Percentiles rank a stretch among this genome's conserved stretches.
These are phyloP conservation scores for Tolypeutes matacus DNA, from an alignment of 2,797 vertebrate genomes.

Conservation along the genomic window DNA sequence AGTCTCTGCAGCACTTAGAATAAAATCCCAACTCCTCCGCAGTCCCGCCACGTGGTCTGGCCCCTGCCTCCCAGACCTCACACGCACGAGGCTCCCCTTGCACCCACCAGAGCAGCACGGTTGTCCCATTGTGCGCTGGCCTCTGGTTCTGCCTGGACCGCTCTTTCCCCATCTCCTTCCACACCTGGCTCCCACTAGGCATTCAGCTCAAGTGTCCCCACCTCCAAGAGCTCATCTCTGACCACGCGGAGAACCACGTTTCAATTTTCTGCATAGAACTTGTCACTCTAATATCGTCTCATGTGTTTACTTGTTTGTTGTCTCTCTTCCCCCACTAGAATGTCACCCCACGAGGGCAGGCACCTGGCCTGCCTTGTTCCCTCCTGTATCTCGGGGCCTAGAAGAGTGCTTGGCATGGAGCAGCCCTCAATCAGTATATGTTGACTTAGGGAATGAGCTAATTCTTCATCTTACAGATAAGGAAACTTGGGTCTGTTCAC, in stretches of 20 bases:
- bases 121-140: neutral
- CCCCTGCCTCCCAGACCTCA: neutral
- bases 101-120: accelerated
- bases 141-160: neutral
- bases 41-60: neutral
- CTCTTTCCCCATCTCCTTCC: neutral
- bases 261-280: neutral
- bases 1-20: neutral
- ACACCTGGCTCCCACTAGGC: neutral
- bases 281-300: neutral
- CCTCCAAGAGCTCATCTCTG: neutral
- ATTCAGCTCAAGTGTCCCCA: neutral
- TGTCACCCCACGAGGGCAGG: accelerated
- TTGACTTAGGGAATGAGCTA: neutral
- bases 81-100: neutral
- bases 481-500: neutral
- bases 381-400: neutral
- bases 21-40: neutral
- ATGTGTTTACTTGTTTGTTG: neutral
- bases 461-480: constrained; percentile 4
- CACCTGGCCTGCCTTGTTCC: neutral
- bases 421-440: neutral
- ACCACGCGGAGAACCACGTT: neutral
- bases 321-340: neutral
- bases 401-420: neutral